Evolutionary conservation across 2,797 vertebrate species (phyloP).

Genomic region (Peromyscus eremicus): DNA sequence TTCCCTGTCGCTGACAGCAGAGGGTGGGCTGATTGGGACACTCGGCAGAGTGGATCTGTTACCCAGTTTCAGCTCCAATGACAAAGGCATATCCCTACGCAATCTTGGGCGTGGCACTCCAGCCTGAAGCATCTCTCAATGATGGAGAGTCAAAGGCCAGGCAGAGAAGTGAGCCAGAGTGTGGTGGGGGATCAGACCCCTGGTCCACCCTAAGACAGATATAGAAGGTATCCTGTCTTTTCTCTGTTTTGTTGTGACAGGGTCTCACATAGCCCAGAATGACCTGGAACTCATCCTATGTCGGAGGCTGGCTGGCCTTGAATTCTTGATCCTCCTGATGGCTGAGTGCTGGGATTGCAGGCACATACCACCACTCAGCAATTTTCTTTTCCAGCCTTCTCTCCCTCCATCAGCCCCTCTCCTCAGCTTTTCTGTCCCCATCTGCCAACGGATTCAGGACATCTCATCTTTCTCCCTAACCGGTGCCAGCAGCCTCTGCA

Average conservation of each 20-base stretch:
- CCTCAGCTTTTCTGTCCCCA: not conserved
- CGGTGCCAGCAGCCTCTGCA: not conserved
- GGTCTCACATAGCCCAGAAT: not conserved
- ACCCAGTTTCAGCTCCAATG: slow-evolving; percentile 47
- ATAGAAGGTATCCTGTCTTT: not conserved
- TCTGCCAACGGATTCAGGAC: not conserved
- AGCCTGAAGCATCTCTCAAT: not conserved
- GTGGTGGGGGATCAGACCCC: not conserved
- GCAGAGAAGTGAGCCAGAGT: not conserved
- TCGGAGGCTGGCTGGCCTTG: not conserved
- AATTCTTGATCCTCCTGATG: not conserved
- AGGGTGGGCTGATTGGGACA: slow-evolving; percentile 32
- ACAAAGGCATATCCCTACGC: slow-evolving; percentile 60
- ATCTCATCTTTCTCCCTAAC: not conserved
- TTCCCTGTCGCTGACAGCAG: not conserved
- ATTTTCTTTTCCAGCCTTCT: not conserved
- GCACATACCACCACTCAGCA: not conserved
- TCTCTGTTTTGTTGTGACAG: not conserved
- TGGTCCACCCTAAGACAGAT: not conserved
- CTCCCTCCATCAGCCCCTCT: not conserved
- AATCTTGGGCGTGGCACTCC: slow-evolving; percentile 52
- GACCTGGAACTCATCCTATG: not conserved
- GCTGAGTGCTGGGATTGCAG: not conserved
- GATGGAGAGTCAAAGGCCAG: not conserved
- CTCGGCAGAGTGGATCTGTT: not conserved